A percentile compares a stretch with the other conserved stretches of the same genome.
phyloP scores from a whole-genome alignment of 92 coral and sea anemone species.

The Blastomussa wellsi region DNA sequence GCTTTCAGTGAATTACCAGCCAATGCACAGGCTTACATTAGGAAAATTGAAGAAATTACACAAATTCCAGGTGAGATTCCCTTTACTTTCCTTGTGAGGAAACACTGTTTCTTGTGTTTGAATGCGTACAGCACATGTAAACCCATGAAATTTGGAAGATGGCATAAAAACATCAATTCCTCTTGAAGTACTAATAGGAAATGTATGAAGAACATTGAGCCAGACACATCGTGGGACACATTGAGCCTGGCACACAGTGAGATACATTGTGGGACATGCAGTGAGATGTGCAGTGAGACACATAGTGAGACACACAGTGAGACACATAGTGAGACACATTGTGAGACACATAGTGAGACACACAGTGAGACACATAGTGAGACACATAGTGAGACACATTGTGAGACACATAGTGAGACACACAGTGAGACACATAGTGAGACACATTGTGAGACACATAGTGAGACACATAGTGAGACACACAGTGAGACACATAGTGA shows the following conservation, averaged over 20 bases:
- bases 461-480: not conserved
- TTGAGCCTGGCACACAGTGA: not conserved
- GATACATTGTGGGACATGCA: too few relatives aligned
- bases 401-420: not conserved
- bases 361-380: not conserved
- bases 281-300: too few relatives aligned
- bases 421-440: not conserved
- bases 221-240: not conserved
- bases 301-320: not conserved
- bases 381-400: not conserved
- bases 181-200: too few relatives aligned
- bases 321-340: not conserved
- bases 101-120: too few relatives aligned
- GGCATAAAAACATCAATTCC: too few relatives aligned
- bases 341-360: not conserved
- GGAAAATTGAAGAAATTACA: constrained; percentile 80
- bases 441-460: not conserved
- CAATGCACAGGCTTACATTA: constrained; percentile 86
- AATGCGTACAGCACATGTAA: too few relatives aligned
- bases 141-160: too few relatives aligned
- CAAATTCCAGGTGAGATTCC: constrained; percentile 80
- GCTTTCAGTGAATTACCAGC: constrained; percentile 79
- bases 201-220: too few relatives aligned
- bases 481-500: not conserved
- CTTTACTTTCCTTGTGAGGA: too few relatives aligned